Conservation (phyloP, 2,888 invertebrate genomes). For the Callyntrura sp. region DNA sequence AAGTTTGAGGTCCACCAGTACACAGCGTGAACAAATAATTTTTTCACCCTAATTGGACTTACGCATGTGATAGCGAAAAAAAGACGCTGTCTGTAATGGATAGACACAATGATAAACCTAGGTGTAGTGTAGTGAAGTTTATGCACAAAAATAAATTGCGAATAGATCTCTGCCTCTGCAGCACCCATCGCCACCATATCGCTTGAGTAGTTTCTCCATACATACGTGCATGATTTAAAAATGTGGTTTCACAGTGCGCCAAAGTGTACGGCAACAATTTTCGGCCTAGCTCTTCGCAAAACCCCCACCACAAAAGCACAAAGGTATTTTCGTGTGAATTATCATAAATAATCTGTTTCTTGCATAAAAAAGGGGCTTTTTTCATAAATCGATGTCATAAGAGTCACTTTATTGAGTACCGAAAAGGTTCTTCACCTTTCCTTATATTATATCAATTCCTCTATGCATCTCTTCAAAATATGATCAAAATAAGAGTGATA, state of each 20-base stretch:
- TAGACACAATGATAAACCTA: conserved; percentile 44
- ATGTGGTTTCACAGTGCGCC: conserved; percentile 55
- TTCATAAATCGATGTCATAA: conserved; percentile 67
- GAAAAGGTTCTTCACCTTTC: conserved; percentile 68
- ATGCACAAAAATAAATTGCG: conserved; percentile 6
- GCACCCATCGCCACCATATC: conserved; percentile 39
- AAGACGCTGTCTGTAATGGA: conserved; percentile 24
- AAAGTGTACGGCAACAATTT: conserved; percentile 1
- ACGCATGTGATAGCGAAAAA: conserved; percentile 30
- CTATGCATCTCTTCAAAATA: background rate
- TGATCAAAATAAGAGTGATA: conserved; percentile 23
- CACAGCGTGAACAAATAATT: conserved; percentile 9
- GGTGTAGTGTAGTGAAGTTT: conserved; percentile 17
- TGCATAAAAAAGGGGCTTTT: conserved; percentile 12
- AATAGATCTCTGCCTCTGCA: no score
- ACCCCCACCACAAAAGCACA: conserved; percentile 4
- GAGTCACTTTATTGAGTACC: conserved; percentile 41
- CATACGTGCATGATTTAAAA: conserved; percentile 53
- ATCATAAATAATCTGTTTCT: conserved; percentile 40
- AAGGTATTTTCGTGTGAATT: conserved; percentile 62
- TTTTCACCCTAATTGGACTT: conserved; percentile 60
- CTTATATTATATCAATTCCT: conserved; percentile 13
- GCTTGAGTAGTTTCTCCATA: conserved; percentile 53
- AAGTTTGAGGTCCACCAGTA: background rate
- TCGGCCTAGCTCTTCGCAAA: background rate